A percentile compares a stretch with the other conserved stretches of the same genome.
Conservation (phyloP, 1,140 invertebrate species). For the Holotrichia oblita region DNA sequence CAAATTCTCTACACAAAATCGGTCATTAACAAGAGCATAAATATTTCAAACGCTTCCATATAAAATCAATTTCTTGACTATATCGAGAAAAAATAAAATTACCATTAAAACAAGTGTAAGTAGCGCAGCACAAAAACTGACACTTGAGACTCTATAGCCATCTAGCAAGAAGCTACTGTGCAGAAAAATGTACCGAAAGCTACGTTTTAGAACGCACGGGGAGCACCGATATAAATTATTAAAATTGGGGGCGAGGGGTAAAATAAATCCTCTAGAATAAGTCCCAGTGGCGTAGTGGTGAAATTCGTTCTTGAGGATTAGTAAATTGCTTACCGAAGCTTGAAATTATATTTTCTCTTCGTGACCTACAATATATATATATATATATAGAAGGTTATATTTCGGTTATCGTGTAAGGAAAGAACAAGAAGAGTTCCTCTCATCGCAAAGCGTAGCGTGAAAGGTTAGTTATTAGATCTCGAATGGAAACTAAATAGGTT, state of each 20-base stretch:
- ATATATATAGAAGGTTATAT: constrained; percentile 4
- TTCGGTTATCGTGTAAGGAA: not conserved
- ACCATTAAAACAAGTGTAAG: not conserved
- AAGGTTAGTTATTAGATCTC: constrained; percentile 13
- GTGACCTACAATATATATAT: not conserved
- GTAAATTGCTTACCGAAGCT: constrained; percentile 34
- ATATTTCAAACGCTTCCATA: no score
- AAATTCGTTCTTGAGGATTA: constrained; percentile 37
- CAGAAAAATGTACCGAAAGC: not conserved
- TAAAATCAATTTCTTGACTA: no score
- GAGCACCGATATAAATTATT: constrained; percentile 29
- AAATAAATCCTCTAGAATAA: constrained; percentile 26
- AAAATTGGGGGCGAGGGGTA: constrained; percentile 22
- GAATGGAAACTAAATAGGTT: not conserved
- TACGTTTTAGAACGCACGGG: not conserved
- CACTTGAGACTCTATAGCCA: not conserved
- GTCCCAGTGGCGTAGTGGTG: constrained; percentile 17
- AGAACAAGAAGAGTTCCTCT: not conserved
- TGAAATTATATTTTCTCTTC: constrained; percentile 35
- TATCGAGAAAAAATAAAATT: not conserved
- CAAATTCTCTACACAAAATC: no score
- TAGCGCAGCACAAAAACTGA: not conserved
- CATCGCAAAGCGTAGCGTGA: not conserved
- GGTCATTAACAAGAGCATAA: no score
- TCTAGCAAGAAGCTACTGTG: not conserved